These are phyloP conservation scores for Eristalinus aeneus DNA, from an alignment of 2,888 invertebrate species.

Conservation along the genomic window DNA sequence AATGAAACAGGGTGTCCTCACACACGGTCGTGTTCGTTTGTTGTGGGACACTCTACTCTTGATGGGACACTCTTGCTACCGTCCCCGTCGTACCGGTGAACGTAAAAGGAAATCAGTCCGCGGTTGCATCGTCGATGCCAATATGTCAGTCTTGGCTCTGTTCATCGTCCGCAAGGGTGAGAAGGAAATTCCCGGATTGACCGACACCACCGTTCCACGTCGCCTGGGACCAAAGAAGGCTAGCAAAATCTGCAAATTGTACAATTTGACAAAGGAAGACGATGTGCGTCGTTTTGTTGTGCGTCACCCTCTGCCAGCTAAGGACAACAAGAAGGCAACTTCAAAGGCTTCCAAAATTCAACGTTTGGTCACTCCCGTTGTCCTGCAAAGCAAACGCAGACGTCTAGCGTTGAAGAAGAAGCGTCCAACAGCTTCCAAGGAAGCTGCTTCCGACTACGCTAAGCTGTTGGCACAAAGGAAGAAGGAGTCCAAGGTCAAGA, in stretches of 20 bases:
- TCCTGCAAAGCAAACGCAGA: constrained; percentile 94
- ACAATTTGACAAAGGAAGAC: constrained; percentile 97
- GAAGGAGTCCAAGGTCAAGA: constrained; percentile 94
- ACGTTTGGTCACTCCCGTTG: constrained; percentile 94
- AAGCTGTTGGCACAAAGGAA: constrained; percentile 95
- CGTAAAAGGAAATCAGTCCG: constrained; percentile 99
- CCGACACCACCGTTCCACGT: constrained; percentile 95
- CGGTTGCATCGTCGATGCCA: constrained; percentile 99
- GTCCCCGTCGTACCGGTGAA: constrained; percentile 97
- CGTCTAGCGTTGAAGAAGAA: constrained; percentile 93
- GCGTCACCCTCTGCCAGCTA: constrained; percentile 92
- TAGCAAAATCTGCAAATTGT: constrained; percentile 97
- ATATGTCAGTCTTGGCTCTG: constrained; percentile 96
- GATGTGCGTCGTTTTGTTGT: constrained; percentile 98
- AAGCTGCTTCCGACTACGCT: constrained; percentile 94
- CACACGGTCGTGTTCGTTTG: constrained; percentile 96
- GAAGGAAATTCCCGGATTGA: constrained; percentile 97
- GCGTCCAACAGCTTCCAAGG: constrained; percentile 88
- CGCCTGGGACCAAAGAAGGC: constrained; percentile 99
- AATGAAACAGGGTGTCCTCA: constrained; percentile 99
- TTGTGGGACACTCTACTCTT: too few relatives aligned
- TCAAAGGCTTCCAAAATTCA: constrained; percentile 97
- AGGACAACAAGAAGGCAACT: constrained; percentile 89
- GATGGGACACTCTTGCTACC: constrained; percentile 98
- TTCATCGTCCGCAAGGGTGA: constrained; percentile 97